phyloP scores from a whole-genome alignment of 2,113 vertebrate species.

The Laticauda colubrina region DNA sequence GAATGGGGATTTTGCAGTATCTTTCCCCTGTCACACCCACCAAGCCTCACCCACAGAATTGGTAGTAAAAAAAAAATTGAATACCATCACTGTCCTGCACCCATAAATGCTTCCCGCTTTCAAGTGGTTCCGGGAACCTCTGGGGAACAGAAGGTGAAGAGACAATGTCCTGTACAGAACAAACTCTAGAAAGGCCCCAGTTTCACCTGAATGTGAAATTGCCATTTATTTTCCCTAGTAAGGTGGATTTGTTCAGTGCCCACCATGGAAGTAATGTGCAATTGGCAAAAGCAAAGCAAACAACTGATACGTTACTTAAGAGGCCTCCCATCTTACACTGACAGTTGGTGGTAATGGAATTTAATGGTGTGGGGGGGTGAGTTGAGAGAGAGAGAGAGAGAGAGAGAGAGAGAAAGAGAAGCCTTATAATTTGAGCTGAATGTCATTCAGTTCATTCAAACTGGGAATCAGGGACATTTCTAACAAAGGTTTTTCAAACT shows the following conservation, averaged over 20 bases:
- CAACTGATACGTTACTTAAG: constrained; percentile 74
- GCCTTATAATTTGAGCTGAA: constrained; percentile 78
- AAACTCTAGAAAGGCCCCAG: constrained; percentile 28
- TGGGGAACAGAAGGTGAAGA: neutral
- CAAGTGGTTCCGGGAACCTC: neutral
- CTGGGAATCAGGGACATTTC: constrained; percentile 78
- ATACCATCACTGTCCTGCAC: no score
- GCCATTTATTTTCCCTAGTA: constrained; percentile 48
- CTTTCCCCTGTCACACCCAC: no score
- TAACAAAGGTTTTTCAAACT: constrained; percentile 83
- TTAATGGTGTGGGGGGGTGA: constrained; percentile 66
- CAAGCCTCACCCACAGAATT: no score
- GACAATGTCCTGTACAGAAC: neutral
- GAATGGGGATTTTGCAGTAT: no score
- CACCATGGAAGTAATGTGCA: constrained; percentile 2
- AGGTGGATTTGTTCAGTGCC: constrained; percentile 55
- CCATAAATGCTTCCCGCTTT: no score
- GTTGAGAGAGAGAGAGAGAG: constrained; percentile 41
- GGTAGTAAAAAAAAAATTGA: no score
- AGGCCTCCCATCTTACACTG: constrained; percentile 74
- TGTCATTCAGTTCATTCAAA: constrained; percentile 80
- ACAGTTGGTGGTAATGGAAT: constrained; percentile 75
- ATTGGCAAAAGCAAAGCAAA: constrained; percentile 51
- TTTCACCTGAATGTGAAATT: constrained; percentile 60
- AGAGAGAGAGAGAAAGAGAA: constrained; percentile 50